Evolutionary conservation across 2,797 vertebrate species (phyloP), one percentile per base, ranked within the genome.

Genomic region (Microctenopoma steveboyesi): DNA sequence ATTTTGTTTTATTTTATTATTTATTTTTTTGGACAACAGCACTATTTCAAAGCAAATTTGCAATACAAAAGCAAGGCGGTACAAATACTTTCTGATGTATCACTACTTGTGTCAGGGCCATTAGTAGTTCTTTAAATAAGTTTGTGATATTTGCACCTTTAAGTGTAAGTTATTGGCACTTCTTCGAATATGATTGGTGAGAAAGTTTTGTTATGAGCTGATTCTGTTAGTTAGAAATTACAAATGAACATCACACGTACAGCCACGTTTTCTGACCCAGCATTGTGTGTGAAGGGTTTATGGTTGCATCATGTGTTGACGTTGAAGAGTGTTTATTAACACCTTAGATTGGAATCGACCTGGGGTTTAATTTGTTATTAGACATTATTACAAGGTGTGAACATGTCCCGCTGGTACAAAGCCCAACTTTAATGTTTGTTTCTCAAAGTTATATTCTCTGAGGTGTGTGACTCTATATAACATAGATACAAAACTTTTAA

Each of bases 281-380:
- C 22, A 33, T 9, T 25, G 7, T 49, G 46, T n/a, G 55, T 11
- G 33, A 40, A 42, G 35, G 22, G 25, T 3, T 11, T 7, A 33
- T 28, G 45, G 60, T 89, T 84, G 71, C 87, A 83, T 86, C 83
- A 87, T 69, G 61, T 84, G 85, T 81, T 89, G 60, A 66, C 76
- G 71, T 66, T 57, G n/a, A 65, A 39, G 37, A 50, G 55, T 78
- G 52, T 67, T 84, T 71, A 55, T 79, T 57, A 81, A 89, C 83
- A 83, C 79, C 81, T 83, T 59, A 54, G 46, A 57, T 1, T 81
- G 3, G 14, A 62, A 81, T 33, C 64, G 82, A 70, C 74, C 16
- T 50, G 83, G 76, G 85, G 72, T 49, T 73, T 65, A 56, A 72
- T 1, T 25, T 75, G 80, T 74, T 33, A 67, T 64, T 50, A 69